Evolutionary conservation across 2,113 vertebrate species (phyloP).

Genomic region (Acanthisitta chloris): DNA sequence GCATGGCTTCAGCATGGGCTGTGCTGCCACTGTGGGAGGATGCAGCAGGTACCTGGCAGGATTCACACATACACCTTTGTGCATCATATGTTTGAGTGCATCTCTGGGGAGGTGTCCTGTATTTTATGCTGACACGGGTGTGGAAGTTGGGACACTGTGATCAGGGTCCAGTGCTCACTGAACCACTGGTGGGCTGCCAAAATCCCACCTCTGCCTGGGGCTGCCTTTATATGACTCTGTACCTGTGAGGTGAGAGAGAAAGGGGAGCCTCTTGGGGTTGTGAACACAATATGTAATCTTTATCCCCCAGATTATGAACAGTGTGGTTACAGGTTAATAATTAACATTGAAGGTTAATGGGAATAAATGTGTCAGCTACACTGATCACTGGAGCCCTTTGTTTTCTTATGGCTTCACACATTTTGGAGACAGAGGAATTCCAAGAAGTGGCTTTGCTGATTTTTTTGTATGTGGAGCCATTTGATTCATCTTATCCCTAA

Average conservation of each 20-base stretch:
- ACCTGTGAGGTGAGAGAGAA: background rate
- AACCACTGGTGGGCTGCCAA: background rate
- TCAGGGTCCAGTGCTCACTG: accelerated
- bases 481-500: background rate
- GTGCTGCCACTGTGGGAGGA: accelerated
- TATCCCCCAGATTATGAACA: background rate
- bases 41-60: background rate
- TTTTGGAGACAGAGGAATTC: background rate
- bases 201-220: background rate
- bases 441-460: background rate
- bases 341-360: background rate
- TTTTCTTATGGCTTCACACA: background rate
- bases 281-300: background rate
- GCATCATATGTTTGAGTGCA: accelerated
- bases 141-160: background rate
- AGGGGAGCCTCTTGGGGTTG: background rate
- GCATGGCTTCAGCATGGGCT: background rate
- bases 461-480: background rate
- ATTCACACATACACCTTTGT: background rate
- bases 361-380: background rate
- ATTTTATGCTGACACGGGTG: background rate
- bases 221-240: background rate
- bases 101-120: background rate
- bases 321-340: background rate
- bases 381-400: background rate